Conservation (phyloP, 2,888 invertebrate genomes). For the Dryocosmus kuriphilus region DNA sequence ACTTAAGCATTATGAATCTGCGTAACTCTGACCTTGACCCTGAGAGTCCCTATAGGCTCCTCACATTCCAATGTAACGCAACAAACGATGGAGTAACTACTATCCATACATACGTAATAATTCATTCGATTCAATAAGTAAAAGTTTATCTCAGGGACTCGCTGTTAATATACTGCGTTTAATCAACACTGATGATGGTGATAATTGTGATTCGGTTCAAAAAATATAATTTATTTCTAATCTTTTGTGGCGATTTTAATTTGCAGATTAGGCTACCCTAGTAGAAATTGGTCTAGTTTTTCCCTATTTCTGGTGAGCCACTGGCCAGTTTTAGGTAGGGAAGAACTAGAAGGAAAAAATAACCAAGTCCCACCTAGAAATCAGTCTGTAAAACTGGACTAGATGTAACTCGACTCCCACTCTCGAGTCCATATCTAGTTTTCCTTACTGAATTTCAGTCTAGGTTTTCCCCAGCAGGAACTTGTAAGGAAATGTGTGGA, state of each 20-base stretch:
- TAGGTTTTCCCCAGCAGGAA: too few species aligned
- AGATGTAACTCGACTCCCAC: too few species aligned
- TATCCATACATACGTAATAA: background rate
- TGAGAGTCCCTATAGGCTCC: slow-evolving; percentile 18
- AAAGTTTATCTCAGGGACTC: slow-evolving; percentile 16
- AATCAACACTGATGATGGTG: slow-evolving; percentile 20
- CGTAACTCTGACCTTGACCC: slow-evolving; percentile 36
- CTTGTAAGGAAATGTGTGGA: too few species aligned
- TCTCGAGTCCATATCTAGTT: too few species aligned
- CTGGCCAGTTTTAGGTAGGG: too few species aligned
- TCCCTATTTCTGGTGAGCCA: too few species aligned
- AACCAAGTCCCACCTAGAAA: too few species aligned
- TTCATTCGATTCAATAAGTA: slow-evolving; percentile 3
- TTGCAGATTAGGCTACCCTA: slow-evolving; percentile 12
- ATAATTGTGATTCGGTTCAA: background rate
- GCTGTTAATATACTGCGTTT: slow-evolving; percentile 17
- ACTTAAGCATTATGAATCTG: slow-evolving; percentile 34
- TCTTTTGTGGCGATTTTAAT: background rate
- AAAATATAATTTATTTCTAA: slow-evolving; percentile 3
- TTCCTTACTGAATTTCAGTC: too few species aligned
- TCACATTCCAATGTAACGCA: slow-evolving; percentile 40
- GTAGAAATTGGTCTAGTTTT: too few species aligned
- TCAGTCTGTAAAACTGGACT: too few species aligned
- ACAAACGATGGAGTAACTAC: slow-evolving; percentile 27
- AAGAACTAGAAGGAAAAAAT: too few species aligned